Evolutionary conservation across 2,113 vertebrate genomes (phyloP), one percentile per base, ranked within the genome.

Genomic region (Glaucidium brasilianum): DNA sequence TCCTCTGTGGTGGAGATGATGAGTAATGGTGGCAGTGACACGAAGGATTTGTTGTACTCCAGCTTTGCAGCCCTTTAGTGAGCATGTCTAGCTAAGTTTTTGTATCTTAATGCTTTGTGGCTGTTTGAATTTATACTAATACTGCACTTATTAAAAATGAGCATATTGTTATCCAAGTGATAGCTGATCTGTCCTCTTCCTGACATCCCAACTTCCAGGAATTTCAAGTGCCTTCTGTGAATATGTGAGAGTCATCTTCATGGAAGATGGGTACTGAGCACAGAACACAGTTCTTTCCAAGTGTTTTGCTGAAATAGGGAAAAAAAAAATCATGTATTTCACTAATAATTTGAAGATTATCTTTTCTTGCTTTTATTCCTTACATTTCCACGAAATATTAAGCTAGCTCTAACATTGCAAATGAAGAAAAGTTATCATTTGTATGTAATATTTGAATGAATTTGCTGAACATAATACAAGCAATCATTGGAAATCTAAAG

Each of bases 1-100:
- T 99, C 93, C 98, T 99, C 95, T 99, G 99, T 10, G 99, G 99
- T 4, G 99, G 99, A 5, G 98, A 99, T 29, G 99, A 99, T 50
- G 98, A 98, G 6, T 99, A 98, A 98, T 23, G 21, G 64, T 20
- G 68, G 34, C 5, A 18, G 7, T 8, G 10, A 5, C 78, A 6
- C 2, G 50, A 77, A 68, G 80, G 47, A 10, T 47, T 45, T 66
- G 1, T 7, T 14, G 39, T 32, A 4, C n/a, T 94, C 92, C 68
- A 37, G 94, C 96, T 92, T 97, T 82, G 94, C 93, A 86, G 93
- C 78, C 62, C 59, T 55, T 21, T 16, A 59, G 25, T 78, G 93
- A 92, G 78, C 93, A 95, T 69, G 62, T n/a, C 86, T 45, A 45
- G 43, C 95, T 37, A 6, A 43, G 16, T 35, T 74, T 62, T 66